phyloP scores from a whole-genome alignment of 2,113 vertebrate species.

The Neofelis nebulosa region DNA sequence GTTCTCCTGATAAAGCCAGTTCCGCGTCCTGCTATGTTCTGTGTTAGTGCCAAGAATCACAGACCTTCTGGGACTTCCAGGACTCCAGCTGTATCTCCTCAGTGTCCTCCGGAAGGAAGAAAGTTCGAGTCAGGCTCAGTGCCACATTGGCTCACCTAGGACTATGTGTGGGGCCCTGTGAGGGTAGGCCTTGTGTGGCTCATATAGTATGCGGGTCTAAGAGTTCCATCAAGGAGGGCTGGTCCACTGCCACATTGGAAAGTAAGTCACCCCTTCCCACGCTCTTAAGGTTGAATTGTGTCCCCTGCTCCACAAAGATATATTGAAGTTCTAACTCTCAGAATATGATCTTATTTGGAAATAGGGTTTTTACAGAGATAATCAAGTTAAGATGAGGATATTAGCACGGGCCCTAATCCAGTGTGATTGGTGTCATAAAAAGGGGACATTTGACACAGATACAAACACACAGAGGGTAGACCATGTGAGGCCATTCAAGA shows the following conservation, averaged over 20 bases:
- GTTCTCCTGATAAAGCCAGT: not conserved
- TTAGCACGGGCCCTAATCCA: not conserved
- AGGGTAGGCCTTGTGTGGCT: not conserved
- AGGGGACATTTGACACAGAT: no score
- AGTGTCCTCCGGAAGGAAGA: not conserved
- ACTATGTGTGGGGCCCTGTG: not conserved
- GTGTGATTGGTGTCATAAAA: not conserved
- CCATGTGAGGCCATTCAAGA: not conserved
- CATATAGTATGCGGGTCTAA: accelerated
- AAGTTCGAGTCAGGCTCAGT: not conserved
- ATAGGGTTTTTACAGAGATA: not conserved
- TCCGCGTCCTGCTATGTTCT: not conserved
- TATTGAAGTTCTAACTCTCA: not conserved
- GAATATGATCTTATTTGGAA: not conserved
- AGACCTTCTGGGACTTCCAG: not conserved
- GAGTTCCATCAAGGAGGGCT: not conserved
- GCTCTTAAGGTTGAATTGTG: not conserved
- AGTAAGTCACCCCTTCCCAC: not conserved
- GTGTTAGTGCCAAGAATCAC: not conserved
- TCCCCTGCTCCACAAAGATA: not conserved
- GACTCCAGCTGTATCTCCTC: not conserved
- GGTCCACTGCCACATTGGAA: not conserved
- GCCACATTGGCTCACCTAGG: accelerated
- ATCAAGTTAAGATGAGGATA: not conserved
- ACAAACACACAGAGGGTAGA: not conserved